These are phyloP conservation scores for Prunella fulvescens DNA, from an alignment of 2,113 vertebrate species.

Conservation along the genomic window DNA sequence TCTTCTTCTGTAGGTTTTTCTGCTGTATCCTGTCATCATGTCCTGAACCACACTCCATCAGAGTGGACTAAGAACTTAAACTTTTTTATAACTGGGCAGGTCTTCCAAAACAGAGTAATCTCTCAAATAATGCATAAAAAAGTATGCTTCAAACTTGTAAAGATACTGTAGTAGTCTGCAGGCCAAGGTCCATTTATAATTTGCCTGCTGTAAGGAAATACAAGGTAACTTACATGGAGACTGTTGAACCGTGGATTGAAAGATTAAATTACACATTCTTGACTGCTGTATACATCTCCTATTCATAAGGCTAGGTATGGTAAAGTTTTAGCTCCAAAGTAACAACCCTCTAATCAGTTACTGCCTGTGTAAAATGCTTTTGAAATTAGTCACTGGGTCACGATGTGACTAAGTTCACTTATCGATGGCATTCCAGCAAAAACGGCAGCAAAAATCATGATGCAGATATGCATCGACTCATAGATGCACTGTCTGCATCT, in stretches of 20 bases:
- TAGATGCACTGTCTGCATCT: neutral
- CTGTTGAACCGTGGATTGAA: neutral
- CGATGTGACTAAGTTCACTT: constrained; percentile 43
- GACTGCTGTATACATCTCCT: neutral
- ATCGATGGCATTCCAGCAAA: constrained; percentile 2
- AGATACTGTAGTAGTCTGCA: neutral
- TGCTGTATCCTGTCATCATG: neutral
- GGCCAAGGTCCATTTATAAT: neutral
- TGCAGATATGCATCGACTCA: neutral
- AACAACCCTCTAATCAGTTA: constrained; percentile 40
- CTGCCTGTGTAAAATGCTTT: constrained; percentile 23
- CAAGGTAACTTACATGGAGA: neutral
- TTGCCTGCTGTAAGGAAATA: neutral
- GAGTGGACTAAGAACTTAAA: neutral
- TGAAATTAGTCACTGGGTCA: constrained; percentile 44
- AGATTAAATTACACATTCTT: neutral
- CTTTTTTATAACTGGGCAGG: neutral
- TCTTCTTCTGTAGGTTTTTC: neutral
- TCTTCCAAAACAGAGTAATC: neutral
- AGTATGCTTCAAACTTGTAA: neutral
- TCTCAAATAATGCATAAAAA: neutral
- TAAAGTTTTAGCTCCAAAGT: constrained; percentile 26
- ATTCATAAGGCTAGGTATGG: neutral
- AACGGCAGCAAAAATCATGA: neutral
- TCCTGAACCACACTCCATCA: neutral